phyloP scores from a whole-genome alignment of 35 echinoderm and acorn worm species.

The Apostichopus parvimensis region DNA sequence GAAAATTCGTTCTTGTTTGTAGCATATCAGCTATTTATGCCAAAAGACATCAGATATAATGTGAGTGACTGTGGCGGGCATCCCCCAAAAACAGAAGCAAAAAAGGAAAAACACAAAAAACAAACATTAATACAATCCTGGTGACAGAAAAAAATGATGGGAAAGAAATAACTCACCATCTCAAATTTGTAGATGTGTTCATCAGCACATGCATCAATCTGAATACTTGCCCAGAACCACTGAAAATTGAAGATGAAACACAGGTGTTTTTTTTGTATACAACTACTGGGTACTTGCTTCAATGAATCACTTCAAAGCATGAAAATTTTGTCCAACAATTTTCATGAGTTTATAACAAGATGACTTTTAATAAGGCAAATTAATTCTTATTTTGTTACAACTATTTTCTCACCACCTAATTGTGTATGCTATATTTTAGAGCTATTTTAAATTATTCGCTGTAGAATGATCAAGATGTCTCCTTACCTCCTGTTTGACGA shows the following conservation, averaged over 20 bases:
- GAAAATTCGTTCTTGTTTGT: no score
- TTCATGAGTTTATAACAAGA: no score
- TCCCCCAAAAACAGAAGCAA: no score
- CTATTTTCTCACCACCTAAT: background rate
- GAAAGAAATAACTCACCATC: constrained; percentile 68
- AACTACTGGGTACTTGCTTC: no score
- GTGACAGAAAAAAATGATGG: background rate
- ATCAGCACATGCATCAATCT: constrained; percentile 97
- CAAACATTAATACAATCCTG: background rate
- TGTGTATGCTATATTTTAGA: background rate
- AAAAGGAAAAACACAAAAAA: background rate
- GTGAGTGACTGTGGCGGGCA: no score
- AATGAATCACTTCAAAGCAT: no score
- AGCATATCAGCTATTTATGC: no score
- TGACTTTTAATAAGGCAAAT: no score
- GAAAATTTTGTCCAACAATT: no score
- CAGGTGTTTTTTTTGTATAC: no score
- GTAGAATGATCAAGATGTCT: background rate
- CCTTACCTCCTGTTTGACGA: constrained; percentile 91
- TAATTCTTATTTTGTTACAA: background rate
- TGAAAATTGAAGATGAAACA: constrained; percentile 29
- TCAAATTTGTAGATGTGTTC: constrained; percentile 73
- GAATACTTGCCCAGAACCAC: constrained; percentile 99
- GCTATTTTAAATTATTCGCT: background rate
- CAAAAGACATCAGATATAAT: no score